A percentile compares a stretch with the other conserved stretches of the same genome.
phyloP scores from a whole-genome alignment of 2,888 invertebrate genomes.

The Drosophila prostipennis region DNA sequence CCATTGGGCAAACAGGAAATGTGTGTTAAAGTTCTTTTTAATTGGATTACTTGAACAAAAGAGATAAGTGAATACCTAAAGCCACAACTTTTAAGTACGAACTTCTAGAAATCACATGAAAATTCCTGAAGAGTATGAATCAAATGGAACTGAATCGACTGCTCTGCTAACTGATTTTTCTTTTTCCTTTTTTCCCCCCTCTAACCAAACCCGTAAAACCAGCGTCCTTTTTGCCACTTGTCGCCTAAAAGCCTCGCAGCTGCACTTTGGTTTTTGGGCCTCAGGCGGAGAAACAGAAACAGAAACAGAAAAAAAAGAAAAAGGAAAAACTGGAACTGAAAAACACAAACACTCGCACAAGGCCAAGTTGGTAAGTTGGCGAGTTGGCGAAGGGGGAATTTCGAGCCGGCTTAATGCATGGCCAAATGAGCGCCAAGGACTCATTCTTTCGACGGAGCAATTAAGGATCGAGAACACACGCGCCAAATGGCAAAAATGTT shows the following conservation, averaged over 20 bases:
- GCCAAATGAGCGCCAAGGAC: conserved; percentile 66
- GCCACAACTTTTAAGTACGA: too few relatives aligned
- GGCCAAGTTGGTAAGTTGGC: conserved; percentile 14
- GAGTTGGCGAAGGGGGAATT: conserved; percentile 6
- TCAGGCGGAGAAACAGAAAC: neutral
- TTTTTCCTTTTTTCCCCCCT: neutral
- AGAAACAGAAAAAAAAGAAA: neutral
- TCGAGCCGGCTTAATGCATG: conserved; percentile 57
- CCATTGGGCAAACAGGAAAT: neutral
- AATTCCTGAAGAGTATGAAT: too few relatives aligned
- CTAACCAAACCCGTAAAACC: neutral
- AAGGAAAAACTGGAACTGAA: neutral
- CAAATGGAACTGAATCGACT: conserved; percentile 9
- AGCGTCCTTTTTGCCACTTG: conserved; percentile 28
- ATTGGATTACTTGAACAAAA: neutral
- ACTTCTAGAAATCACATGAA: too few relatives aligned
- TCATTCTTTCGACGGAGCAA: conserved; percentile 52
- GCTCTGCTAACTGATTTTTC: neutral
- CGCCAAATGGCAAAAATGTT: conserved; percentile 63
- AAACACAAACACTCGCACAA: conserved; percentile 15
- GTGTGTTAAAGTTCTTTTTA: neutral
- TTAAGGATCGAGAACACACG: conserved; percentile 31
- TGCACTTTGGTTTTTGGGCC: conserved; percentile 30
- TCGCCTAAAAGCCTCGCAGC: conserved; percentile 40
- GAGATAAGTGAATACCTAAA: too few relatives aligned